A percentile compares a stretch with the other conserved stretches of the same genome.
phyloP scores from a whole-genome alignment of 2,113 vertebrate species.

The Mormyrus lacerda region DNA sequence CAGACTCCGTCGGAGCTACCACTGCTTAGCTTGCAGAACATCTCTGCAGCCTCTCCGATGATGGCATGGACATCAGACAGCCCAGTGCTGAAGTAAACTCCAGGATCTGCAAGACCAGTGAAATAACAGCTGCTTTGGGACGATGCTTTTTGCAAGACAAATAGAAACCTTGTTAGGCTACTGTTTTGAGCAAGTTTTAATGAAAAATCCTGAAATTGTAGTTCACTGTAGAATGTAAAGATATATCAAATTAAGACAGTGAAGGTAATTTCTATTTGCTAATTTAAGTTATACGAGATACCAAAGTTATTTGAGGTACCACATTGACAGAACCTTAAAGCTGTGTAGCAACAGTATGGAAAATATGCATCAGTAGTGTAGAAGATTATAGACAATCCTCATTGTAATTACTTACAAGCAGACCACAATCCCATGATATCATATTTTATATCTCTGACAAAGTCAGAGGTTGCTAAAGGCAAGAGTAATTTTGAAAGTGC shows the following conservation, averaged over 20 bases:
- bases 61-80: slow-evolving; percentile 58
- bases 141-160: neutral
- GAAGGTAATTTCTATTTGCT: neutral
- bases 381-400: neutral
- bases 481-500: neutral
- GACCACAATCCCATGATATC: neutral
- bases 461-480: neutral
- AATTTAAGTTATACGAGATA: neutral
- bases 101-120: slow-evolving; percentile 45
- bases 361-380: neutral
- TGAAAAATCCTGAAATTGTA: neutral
- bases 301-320: neutral
- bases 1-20: slow-evolving; percentile 63
- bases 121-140: neutral
- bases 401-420: neutral
- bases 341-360: neutral
- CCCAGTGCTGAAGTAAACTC: slow-evolving; percentile 60
- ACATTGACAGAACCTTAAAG: neutral
- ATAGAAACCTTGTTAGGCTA: neutral
- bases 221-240: neutral
- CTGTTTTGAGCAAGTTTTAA: neutral
- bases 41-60: slow-evolving; percentile 56
- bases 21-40: slow-evolving; percentile 65
- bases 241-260: neutral
- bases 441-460: neutral